A percentile compares a stretch with the other conserved stretches of the same genome.
These are phyloP conservation scores for Pheucticus melanocephalus DNA, from an alignment of 2,113 vertebrate genomes.

Conservation along the genomic window DNA sequence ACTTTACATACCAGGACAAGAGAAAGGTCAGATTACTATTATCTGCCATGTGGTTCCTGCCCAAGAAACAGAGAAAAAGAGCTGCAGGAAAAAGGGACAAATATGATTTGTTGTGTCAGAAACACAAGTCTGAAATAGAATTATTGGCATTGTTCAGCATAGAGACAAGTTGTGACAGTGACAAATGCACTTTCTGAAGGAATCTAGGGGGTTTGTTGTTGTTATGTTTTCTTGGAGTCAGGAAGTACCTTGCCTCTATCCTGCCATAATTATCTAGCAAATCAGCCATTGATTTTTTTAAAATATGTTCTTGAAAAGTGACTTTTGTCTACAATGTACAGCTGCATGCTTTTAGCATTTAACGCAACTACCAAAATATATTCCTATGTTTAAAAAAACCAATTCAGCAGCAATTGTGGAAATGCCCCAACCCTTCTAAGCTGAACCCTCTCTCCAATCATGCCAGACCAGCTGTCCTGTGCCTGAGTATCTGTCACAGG, in stretches of 20 bases:
- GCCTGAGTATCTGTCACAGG: background rate
- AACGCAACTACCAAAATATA: background rate
- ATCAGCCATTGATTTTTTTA: background rate
- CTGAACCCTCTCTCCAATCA: background rate
- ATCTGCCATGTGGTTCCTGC: background rate
- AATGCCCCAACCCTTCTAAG: background rate
- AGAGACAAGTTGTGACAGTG: background rate
- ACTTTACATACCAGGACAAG: background rate
- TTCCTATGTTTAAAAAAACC: background rate
- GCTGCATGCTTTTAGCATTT: background rate
- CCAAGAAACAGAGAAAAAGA: background rate
- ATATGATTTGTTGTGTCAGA: background rate
- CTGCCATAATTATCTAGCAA: background rate
- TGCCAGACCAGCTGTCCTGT: background rate
- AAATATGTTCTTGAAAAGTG: background rate
- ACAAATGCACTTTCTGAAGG: background rate
- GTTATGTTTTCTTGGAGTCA: background rate
- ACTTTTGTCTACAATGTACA: background rate
- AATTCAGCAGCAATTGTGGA: background rate
- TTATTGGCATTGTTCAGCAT: background rate
- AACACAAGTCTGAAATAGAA: background rate
- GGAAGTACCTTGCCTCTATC: background rate
- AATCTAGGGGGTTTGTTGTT: background rate
- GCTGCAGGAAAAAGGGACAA: background rate
- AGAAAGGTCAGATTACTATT: constrained; percentile 22